Evolutionary conservation across 2,113 vertebrate species (phyloP), one percentile per base, ranked within the genome.

Genomic region (Notarius lentiginosus): DNA sequence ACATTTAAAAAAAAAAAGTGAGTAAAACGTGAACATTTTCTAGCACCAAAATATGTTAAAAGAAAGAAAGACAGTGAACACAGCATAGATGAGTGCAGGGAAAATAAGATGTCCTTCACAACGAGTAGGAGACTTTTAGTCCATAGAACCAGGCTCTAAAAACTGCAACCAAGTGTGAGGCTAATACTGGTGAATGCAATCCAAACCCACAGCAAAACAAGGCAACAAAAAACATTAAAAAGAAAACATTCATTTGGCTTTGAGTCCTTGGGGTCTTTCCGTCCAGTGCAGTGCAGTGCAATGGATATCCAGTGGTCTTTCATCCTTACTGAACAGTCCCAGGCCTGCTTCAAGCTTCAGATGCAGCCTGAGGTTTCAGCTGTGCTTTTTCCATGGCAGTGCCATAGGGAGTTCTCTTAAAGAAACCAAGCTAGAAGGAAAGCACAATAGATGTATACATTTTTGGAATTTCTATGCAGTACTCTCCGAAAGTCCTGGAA

Each of bases 351-450:
- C 95, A 99, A 89, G 97, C 97, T 92, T 98, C 97, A 0, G 97
- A 98, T 60, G 97, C 94, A 83, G 96, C 97, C 93, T 97, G 97
- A 66, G 97, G 97, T 92, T 99, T 99, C 73, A 99, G 96, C 79
- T 98, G 96, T 5, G 97, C 97, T 93, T 98, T 99, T 93, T 99
- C 97, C 97, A 98, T 98, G 87, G 97, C 96, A 0, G 97, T 97
- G 93, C 97, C 97, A 0, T 98, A 97, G 41, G 97, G 92, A 7
- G 97, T 95, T 87, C 97, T 95, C 92, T 99, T 98, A 92, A 99
- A 99, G 95, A 99, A 99, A 85, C 97, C 97, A 3, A 98, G 93
- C 97, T 99, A 88, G 30, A n/a, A 87, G 41, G 84, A 66, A 47
- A 53, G 88, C 4, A 61, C 56, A 60, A n/a, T n/a, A 75, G 18